These are phyloP conservation scores for Drosophila formosana DNA, from an alignment of 2,888 invertebrate species.

Conservation along the genomic window DNA sequence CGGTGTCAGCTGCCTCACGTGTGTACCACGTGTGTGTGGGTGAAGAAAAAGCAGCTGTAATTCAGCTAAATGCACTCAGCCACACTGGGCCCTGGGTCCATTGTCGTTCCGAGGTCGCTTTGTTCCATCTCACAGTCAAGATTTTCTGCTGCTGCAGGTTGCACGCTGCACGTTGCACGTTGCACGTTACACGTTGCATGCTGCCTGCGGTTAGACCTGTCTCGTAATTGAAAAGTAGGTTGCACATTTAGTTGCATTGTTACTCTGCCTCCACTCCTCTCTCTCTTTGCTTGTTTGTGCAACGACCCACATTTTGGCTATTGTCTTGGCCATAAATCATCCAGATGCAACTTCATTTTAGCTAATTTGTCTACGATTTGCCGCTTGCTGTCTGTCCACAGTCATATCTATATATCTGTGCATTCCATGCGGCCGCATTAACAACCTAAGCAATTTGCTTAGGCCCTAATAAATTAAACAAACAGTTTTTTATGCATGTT, in stretches of 20 bases:
- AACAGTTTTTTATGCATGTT: conserved; percentile 57
- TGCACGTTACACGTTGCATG: conserved; percentile 16
- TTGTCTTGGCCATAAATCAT: conserved; percentile 55
- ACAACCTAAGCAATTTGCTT: conserved; percentile 61
- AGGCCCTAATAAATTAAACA: conserved; percentile 68
- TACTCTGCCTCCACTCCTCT: conserved; percentile 5
- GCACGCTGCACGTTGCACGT: conserved; percentile 5
- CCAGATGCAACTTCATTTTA: conserved; percentile 47
- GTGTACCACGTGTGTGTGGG: conserved; percentile 23
- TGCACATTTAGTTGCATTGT: conserved; percentile 75
- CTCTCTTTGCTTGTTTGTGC: conserved; percentile 10
- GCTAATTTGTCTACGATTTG: conserved; percentile 71
- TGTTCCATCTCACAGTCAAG: conserved; percentile 13
- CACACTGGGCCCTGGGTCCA: conserved; percentile 47
- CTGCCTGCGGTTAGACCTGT: conserved; percentile 36
- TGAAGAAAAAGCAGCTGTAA: conserved; percentile 61
- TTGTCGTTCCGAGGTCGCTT: conserved; percentile 37
- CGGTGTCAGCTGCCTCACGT: conserved; percentile 21
- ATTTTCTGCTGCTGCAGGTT: background rate
- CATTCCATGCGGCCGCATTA: conserved; percentile 30
- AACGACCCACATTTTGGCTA: conserved; percentile 51
- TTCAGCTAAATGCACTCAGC: conserved; percentile 81
- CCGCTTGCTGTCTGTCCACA: conserved; percentile 30
- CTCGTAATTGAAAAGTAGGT: conserved; percentile 77
- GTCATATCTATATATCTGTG: conserved; percentile 18